Percentiles rank a stretch among this genome's conserved stretches.
phyloP scores from a whole-genome alignment of 2,797 vertebrate species.

The Moxostoma hubbsi region DNA sequence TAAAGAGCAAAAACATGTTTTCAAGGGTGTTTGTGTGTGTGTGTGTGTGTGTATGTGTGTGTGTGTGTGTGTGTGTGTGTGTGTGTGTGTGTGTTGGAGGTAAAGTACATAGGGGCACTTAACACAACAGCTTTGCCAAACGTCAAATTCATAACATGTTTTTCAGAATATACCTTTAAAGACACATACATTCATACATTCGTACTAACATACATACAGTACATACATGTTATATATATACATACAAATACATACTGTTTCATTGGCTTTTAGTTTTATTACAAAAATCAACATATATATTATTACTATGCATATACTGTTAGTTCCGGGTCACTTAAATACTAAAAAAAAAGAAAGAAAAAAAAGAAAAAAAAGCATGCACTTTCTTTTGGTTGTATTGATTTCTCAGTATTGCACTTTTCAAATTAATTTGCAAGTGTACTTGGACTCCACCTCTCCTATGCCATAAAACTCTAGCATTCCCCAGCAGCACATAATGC shows the following conservation, averaged over 20 bases:
- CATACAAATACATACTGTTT: constrained; percentile 65
- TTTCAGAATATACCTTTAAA: constrained; percentile 74
- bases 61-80: constrained; percentile 49
- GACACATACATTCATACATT: constrained; percentile 69
- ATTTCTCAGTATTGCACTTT: constrained; percentile 69
- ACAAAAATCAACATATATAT: constrained; percentile 74
- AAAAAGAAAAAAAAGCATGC: constrained; percentile 70
- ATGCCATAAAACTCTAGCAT: constrained; percentile 18
- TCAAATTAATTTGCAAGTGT: constrained; percentile 19
- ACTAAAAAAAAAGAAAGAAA: constrained; percentile 44
- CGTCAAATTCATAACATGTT: constrained; percentile 58
- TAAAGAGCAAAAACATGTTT: constrained; percentile 44
- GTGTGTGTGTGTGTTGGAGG: constrained; percentile 17
- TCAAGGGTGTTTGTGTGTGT: constrained; percentile 39
- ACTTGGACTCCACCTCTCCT: constrained; percentile 14
- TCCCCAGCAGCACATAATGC: constrained; percentile 2
- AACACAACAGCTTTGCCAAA: constrained; percentile 62
- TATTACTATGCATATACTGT: constrained; percentile 76
- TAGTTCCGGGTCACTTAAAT: constrained; percentile 69
- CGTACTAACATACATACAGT: constrained; percentile 63
- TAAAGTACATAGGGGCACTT: constrained; percentile 52
- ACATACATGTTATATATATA: constrained; percentile 54
- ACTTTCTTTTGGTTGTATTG: constrained; percentile 72
- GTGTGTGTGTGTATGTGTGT: constrained; percentile 32
- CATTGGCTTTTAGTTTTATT: constrained; percentile 72